phyloP scores from a whole-genome alignment of 2,888 invertebrate genomes.

The Temnothorax ravouxi region DNA sequence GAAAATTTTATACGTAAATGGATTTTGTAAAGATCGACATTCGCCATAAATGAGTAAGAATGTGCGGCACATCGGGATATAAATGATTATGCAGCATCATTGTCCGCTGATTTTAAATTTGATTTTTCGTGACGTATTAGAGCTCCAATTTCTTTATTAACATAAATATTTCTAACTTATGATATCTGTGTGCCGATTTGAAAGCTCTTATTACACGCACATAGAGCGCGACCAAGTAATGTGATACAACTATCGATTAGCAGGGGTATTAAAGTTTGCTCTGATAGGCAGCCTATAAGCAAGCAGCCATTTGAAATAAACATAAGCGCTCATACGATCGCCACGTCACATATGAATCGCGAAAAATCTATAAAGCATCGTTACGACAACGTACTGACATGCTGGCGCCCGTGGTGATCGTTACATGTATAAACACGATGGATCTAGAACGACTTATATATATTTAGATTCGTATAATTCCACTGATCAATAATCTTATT shows the following conservation, averaged over 20 bases:
- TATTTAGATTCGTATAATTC: slow-evolving; percentile 72
- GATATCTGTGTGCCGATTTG: not conserved
- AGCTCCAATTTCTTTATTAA: slow-evolving; percentile 16
- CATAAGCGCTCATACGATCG: slow-evolving; percentile 81
- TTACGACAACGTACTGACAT: slow-evolving; percentile 80
- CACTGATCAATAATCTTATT: slow-evolving; percentile 66
- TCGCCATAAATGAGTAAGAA: slow-evolving; percentile 25
- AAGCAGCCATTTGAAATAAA: slow-evolving; percentile 81
- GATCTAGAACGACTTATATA: slow-evolving; percentile 62
- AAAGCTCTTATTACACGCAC: not conserved
- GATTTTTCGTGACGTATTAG: not conserved
- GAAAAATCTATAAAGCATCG: slow-evolving; percentile 84
- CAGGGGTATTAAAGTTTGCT: slow-evolving; percentile 44
- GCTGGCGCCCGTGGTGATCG: slow-evolving; percentile 78
- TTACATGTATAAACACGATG: slow-evolving; percentile 45
- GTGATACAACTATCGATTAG: slow-evolving; percentile 54
- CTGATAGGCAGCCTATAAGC: slow-evolving; percentile 72
- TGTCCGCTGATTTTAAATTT: not conserved
- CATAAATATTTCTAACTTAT: not conserved
- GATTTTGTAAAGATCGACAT: slow-evolving; percentile 28
- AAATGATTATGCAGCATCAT: slow-evolving; percentile 6
- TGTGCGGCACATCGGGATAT: not conserved
- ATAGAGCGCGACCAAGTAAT: slow-evolving; percentile 42
- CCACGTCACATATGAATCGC: slow-evolving; percentile 83
- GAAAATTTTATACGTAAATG: slow-evolving; percentile 40